A percentile compares a stretch with the other conserved stretches of the same genome.
Evolutionary conservation across 2,113 vertebrate species (phyloP).

Genomic region (Haemorhous mexicanus): DNA sequence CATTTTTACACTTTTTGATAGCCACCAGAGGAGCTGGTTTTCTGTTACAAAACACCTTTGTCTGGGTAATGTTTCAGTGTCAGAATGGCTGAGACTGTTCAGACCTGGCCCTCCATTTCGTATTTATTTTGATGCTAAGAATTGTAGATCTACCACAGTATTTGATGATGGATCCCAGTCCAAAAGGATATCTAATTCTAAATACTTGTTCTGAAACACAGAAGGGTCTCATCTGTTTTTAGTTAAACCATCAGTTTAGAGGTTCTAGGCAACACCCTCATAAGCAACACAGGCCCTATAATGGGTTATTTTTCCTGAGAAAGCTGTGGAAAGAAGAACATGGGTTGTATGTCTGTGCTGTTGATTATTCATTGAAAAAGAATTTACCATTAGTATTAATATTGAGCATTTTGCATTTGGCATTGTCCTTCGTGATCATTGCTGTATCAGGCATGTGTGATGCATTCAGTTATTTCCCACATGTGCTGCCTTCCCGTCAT

Average conservation of each 20-base stretch:
- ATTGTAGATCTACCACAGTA: neutral
- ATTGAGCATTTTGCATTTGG: neutral
- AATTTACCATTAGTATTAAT: neutral
- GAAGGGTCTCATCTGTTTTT: neutral
- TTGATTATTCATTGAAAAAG: neutral
- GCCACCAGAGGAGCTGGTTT: neutral
- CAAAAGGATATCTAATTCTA: neutral
- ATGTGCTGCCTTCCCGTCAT: neutral
- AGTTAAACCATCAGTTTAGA: neutral
- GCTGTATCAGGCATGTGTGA: neutral
- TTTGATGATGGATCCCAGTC: neutral
- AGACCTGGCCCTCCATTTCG: neutral
- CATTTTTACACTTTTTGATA: neutral
- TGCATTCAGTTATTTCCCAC: neutral
- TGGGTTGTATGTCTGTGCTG: neutral
- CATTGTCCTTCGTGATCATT: neutral
- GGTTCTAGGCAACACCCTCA: neutral
- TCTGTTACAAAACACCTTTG: neutral
- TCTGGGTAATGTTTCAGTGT: neutral
- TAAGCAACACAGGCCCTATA: neutral
- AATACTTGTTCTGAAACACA: neutral
- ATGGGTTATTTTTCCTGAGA: neutral
- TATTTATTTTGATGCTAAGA: neutral
- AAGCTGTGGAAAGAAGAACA: neutral
- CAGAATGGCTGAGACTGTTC: neutral